Conservation (phyloP, 2,888 invertebrate species). For the Zelleria hepariella region DNA sequence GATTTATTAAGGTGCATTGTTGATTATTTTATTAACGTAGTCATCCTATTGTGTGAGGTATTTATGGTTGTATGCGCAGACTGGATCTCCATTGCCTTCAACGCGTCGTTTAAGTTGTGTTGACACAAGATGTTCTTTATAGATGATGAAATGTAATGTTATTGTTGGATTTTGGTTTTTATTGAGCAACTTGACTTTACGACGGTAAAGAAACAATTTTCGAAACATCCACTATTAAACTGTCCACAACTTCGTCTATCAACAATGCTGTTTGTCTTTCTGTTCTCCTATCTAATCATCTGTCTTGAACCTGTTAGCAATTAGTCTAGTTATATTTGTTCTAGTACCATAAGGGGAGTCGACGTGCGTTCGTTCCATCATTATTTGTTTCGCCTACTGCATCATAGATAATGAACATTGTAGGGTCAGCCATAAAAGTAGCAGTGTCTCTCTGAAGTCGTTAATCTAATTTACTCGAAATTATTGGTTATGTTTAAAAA, state of each 20-base stretch:
- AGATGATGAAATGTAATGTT: slow-evolving; percentile 3
- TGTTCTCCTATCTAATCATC: neutral
- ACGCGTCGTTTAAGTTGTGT: neutral
- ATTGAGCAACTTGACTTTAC: neutral
- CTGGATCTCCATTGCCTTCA: slow-evolving; percentile 1
- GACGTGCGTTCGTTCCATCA: slow-evolving; percentile 18
- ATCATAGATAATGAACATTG: slow-evolving; percentile 6
- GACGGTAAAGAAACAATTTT: neutral
- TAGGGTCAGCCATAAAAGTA: slow-evolving; percentile 3
- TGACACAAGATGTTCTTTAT: neutral
- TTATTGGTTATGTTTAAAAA: neutral
- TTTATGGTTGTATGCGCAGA: slow-evolving; percentile 20
- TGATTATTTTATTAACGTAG: slow-evolving; percentile 58
- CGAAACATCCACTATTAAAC: neutral
- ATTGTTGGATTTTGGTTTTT: slow-evolving; percentile 1
- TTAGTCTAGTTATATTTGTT: slow-evolving; percentile 12
- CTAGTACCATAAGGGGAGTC: slow-evolving; percentile 15
- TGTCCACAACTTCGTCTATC: neutral
- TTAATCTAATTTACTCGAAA: neutral
- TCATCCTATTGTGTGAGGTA: slow-evolving; percentile 32
- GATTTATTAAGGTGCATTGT: slow-evolving; percentile 56
- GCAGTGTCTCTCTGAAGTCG: neutral
- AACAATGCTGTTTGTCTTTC: neutral
- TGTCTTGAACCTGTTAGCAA: neutral
- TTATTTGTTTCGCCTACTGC: slow-evolving; percentile 19